These are phyloP conservation scores for Drosophila ezoana DNA, from an alignment of 2,888 invertebrate species.

Conservation along the genomic window DNA sequence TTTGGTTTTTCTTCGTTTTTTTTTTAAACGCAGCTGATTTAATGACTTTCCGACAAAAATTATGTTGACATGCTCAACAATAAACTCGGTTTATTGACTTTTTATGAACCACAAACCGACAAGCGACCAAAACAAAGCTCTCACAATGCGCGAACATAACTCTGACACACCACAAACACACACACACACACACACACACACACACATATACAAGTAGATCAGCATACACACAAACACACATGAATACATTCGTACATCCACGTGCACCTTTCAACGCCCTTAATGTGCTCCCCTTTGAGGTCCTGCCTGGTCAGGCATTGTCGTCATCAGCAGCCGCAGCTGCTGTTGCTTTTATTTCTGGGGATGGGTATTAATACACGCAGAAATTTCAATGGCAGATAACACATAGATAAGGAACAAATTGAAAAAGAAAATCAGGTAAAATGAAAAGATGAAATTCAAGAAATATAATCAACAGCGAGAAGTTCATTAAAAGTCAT, in stretches of 20 bases:
- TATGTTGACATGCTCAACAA: conserved; percentile 66
- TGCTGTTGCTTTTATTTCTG: conserved; percentile 16
- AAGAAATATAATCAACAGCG: too few relatives aligned
- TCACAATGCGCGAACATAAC: conserved; percentile 35
- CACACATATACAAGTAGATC: too few relatives aligned
- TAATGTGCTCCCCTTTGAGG: conserved; percentile 46
- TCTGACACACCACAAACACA: conserved; percentile 40
- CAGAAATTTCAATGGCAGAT: background rate
- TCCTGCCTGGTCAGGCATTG: conserved; percentile 41
- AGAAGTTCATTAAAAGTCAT: too few relatives aligned
- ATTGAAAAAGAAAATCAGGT: too few relatives aligned
- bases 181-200: conserved; percentile 6
- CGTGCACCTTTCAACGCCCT: conserved; percentile 58
- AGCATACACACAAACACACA: conserved; percentile 10
- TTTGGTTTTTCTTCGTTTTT: conserved; percentile 1
- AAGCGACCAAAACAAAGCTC: conserved; percentile 59
- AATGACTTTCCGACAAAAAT: conserved; percentile 68
- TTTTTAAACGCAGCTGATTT: conserved; percentile 49
- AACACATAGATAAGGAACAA: background rate
- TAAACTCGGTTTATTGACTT: conserved; percentile 75
- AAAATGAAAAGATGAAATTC: too few relatives aligned
- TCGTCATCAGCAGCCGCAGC: conserved; percentile 25
- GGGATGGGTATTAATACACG: background rate
- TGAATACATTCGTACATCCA: conserved; percentile 9
- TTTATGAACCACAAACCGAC: conserved; percentile 73